These are phyloP conservation scores for Gadopsis marmoratus DNA, from an alignment of 2,797 vertebrate species.

Conservation along the genomic window DNA sequence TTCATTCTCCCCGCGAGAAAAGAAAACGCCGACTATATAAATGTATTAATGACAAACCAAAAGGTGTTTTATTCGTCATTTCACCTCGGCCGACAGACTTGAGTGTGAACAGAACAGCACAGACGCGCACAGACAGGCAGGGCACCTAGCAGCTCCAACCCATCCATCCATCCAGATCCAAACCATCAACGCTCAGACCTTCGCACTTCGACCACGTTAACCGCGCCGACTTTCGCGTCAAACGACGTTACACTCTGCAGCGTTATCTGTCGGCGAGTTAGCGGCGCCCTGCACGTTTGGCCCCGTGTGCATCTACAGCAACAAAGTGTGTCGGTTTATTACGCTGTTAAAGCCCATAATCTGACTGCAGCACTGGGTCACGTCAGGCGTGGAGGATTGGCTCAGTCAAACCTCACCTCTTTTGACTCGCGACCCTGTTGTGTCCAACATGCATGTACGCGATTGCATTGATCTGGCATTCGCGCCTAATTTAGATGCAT, in stretches of 20 bases:
- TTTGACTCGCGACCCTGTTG: conserved; percentile 37
- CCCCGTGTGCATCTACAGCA: conserved; percentile 33
- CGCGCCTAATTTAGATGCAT: conserved; percentile 68
- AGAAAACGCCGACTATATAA: conserved; percentile 47
- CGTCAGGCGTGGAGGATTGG: conserved; percentile 34
- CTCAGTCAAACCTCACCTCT: conserved; percentile 49
- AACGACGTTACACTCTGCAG: background rate
- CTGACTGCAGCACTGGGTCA: conserved; percentile 8
- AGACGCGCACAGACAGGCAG: conserved; percentile 54
- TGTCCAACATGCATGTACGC: conserved; percentile 76
- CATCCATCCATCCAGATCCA: too few relatives aligned
- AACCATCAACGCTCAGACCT: background rate
- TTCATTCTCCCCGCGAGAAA: conserved; percentile 19
- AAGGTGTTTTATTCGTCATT: conserved; percentile 73
- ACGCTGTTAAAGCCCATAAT: conserved; percentile 20
- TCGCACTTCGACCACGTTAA: background rate
- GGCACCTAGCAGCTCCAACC: conserved; percentile 4
- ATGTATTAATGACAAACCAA: conserved; percentile 64
- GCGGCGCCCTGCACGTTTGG: conserved; percentile 37
- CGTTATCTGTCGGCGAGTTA: background rate
- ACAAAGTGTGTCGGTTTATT: conserved; percentile 33
- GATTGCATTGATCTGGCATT: conserved; percentile 78
- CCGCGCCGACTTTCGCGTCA: background rate
- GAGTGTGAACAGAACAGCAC: conserved; percentile 58
- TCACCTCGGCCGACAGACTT: conserved; percentile 58